phyloP scores from a whole-genome alignment of 2,888 invertebrate genomes.

The Pyrrhosoma nymphula region DNA sequence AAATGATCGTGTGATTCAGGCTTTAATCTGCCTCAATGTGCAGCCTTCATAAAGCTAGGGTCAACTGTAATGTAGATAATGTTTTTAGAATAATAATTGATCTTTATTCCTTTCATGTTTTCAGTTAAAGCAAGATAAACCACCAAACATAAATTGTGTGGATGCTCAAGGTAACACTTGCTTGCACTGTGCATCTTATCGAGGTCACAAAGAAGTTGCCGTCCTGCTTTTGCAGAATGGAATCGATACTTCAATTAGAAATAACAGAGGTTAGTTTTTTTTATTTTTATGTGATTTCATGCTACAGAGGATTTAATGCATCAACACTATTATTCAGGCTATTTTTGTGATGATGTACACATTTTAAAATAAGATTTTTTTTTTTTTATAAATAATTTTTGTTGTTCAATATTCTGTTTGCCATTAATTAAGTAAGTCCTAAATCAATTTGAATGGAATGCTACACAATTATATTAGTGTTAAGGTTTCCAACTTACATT shows the following conservation, averaged over 20 bases:
- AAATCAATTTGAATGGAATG: too few species aligned
- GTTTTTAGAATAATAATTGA: too few species aligned
- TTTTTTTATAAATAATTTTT: background rate
- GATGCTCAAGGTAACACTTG: slow-evolving; percentile 84
- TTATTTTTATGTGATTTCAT: background rate
- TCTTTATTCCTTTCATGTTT: slow-evolving; percentile 70
- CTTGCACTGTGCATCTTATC: slow-evolving; percentile 84
- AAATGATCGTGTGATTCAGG: too few species aligned
- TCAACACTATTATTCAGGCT: background rate
- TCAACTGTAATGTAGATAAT: too few species aligned
- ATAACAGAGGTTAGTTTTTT: slow-evolving; percentile 80
- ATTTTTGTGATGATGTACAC: background rate
- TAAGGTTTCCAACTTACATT: too few species aligned
- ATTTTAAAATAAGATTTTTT: too few species aligned
- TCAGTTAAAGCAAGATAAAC: slow-evolving; percentile 81
- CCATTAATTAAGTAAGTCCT: too few species aligned
- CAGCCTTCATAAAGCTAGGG: too few species aligned
- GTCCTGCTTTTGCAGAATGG: slow-evolving; percentile 84
- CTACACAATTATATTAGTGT: too few species aligned
- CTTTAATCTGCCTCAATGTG: too few species aligned
- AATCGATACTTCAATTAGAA: slow-evolving; percentile 82
- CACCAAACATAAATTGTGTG: slow-evolving; percentile 83
- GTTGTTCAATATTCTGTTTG: background rate
- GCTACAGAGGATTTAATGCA: background rate
- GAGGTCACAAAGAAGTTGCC: slow-evolving; percentile 83